Evolutionary conservation across 2,113 vertebrate genomes (phyloP).

Genomic region (Callospermophilus lateralis): DNA sequence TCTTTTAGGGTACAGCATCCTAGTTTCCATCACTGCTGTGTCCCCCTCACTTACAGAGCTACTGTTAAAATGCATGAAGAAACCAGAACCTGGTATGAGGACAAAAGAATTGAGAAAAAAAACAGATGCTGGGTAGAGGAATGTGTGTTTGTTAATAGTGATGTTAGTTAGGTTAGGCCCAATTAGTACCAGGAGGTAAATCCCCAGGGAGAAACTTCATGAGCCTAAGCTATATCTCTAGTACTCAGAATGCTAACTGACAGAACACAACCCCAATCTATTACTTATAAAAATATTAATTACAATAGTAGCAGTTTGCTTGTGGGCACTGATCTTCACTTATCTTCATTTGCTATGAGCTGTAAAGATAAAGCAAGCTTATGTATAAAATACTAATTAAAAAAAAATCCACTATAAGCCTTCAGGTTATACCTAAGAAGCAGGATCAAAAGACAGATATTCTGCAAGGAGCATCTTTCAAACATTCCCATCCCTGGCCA

Average conservation of each 20-base stretch:
- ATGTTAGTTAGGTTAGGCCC: neutral
- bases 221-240: neutral
- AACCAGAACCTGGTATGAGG: constrained; percentile 90
- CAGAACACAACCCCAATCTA: neutral
- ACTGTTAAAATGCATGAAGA: constrained; percentile 95
- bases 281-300: neutral
- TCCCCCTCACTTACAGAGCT: constrained; percentile 77
- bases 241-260: neutral
- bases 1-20: constrained; percentile 93
- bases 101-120: constrained; percentile 33
- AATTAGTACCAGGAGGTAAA: neutral
- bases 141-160: neutral
- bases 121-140: neutral
- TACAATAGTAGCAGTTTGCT: neutral
- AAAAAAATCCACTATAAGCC: neutral
- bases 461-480: neutral
- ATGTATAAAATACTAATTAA: neutral
- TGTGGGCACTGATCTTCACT: neutral
- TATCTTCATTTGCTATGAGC: neutral
- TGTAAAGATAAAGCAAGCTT: neutral
- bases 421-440: neutral
- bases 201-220: neutral
- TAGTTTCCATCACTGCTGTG: constrained; percentile 91
- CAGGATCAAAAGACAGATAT: neutral
- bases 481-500: neutral